A percentile compares a stretch with the other conserved stretches of the same genome.
Evolutionary conservation across 2,113 vertebrate species (phyloP).

Genomic region (Callospermophilus lateralis): DNA sequence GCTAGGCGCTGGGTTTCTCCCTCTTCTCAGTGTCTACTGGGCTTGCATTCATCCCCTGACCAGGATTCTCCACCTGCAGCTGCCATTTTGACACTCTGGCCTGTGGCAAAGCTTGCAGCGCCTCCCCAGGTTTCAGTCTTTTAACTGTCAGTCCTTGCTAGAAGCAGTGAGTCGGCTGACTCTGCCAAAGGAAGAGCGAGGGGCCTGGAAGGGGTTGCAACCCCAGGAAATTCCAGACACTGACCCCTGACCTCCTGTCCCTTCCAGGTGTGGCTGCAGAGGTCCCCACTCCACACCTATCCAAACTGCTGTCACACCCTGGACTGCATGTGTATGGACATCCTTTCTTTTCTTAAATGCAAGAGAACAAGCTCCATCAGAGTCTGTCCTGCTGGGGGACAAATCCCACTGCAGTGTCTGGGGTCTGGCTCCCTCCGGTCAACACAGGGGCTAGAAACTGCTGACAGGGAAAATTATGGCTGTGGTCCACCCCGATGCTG

Average conservation of each 20-base stretch:
- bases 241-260: too few relatives aligned
- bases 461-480: accelerated
- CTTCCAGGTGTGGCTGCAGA: accelerated
- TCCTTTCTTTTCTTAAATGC: not conserved
- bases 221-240: not conserved
- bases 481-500: not conserved
- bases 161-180: not conserved
- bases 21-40: not conserved
- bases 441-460: accelerated
- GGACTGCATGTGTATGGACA: not conserved
- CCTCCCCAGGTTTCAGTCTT: not conserved
- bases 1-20: not conserved
- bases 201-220: accelerated
- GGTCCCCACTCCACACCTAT: not conserved
- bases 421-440: not conserved
- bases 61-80: not conserved
- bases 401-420: not conserved
- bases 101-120: not conserved
- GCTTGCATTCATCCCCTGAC: too few relatives aligned
- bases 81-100: not conserved
- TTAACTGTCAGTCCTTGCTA: too few relatives aligned
- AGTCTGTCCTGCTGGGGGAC: too few relatives aligned
- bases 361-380: not conserved
- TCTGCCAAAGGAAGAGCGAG: not conserved
- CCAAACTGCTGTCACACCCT: too few relatives aligned